Percentiles rank a stretch among this genome's conserved stretches.
Conservation (phyloP, 1,140 invertebrate species). For the Pollicipes pollicipes region DNA sequence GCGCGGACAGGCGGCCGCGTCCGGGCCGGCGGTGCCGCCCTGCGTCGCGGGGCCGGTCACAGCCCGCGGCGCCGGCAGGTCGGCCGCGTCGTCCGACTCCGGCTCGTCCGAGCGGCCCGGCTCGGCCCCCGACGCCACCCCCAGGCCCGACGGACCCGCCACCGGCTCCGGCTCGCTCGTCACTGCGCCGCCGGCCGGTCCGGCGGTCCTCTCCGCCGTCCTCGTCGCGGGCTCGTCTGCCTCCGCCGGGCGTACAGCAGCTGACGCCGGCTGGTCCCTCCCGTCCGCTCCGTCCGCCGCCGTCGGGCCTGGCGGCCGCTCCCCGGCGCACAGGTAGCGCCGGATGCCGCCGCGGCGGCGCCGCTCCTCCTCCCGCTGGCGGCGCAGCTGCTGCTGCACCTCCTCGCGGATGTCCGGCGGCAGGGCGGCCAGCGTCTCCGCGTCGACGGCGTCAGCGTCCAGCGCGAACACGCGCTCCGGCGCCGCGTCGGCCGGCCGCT, state of each 20-base stretch:
- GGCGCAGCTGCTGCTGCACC: neutral
- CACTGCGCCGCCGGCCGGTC: neutral
- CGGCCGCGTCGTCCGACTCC: too few relatives aligned
- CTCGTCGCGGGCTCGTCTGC: too few relatives aligned
- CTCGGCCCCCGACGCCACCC: too few relatives aligned
- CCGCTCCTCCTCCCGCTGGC: neutral
- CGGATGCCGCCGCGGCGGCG: neutral
- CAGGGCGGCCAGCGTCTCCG: neutral
- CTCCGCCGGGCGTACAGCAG: neutral
- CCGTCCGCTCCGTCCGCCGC: neutral
- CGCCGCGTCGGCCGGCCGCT: neutral
- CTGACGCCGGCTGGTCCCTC: too few relatives aligned
- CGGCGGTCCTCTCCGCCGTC: too few relatives aligned
- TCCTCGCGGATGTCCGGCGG: neutral
- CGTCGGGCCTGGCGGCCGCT: neutral
- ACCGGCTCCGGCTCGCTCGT: neutral
- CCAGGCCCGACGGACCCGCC: neutral
- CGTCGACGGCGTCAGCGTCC: neutral
- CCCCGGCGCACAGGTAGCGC: neutral
- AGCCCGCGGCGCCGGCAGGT: neutral
- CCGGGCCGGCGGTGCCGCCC: neutral
- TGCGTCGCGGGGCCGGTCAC: too few relatives aligned
- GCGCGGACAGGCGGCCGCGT: constrained; percentile 12
- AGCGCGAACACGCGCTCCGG: neutral
- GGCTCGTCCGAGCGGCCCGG: too few relatives aligned